These are phyloP conservation scores for Tiliacea citrago DNA, from an alignment of 2,888 invertebrate species.

Conservation along the genomic window DNA sequence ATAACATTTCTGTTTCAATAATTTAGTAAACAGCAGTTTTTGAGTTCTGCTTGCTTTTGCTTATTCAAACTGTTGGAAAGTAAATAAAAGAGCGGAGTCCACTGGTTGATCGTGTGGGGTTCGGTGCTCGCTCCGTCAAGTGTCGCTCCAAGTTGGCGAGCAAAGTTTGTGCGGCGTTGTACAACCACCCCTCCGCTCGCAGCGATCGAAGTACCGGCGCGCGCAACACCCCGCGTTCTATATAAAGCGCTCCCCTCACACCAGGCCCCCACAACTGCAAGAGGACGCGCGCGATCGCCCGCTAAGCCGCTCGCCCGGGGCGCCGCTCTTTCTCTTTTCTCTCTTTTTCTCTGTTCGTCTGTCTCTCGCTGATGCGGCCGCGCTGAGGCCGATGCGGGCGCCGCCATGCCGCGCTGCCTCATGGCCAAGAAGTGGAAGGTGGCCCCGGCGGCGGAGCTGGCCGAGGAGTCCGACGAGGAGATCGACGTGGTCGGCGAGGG, in stretches of 20 bases:
- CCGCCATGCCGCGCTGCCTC: constrained; percentile 97
- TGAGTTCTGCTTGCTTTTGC: constrained; percentile 30
- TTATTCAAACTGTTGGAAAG: constrained; percentile 47
- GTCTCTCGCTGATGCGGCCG: constrained; percentile 89
- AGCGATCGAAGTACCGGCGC: constrained; percentile 87
- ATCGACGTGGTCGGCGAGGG: constrained; percentile 97
- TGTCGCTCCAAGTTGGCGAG: constrained; percentile 83
- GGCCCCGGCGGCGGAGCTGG: constrained; percentile 90
- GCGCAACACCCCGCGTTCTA: constrained; percentile 83
- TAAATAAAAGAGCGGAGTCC: constrained; percentile 70
- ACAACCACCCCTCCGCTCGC: constrained; percentile 74
- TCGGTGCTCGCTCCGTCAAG: constrained; percentile 75
- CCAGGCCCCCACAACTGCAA: constrained; percentile 90
- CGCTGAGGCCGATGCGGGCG: constrained; percentile 90
- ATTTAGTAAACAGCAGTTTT: constrained; percentile 19
- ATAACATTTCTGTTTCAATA: neutral
- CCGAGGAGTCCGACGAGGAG: constrained; percentile 93
- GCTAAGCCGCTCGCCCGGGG: constrained; percentile 89
- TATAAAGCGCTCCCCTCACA: constrained; percentile 87
- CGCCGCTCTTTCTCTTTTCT: constrained; percentile 90
- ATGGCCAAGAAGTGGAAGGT: constrained; percentile 99
- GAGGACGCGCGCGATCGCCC: constrained; percentile 90
- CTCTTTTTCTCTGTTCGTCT: constrained; percentile 90
- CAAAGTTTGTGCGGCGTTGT: constrained; percentile 82
- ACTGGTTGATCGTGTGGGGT: constrained; percentile 84